A percentile compares a stretch with the other conserved stretches of the same genome.
phyloP scores from a whole-genome alignment of 2,888 invertebrate species.

The Falcaria lacertinaria region DNA sequence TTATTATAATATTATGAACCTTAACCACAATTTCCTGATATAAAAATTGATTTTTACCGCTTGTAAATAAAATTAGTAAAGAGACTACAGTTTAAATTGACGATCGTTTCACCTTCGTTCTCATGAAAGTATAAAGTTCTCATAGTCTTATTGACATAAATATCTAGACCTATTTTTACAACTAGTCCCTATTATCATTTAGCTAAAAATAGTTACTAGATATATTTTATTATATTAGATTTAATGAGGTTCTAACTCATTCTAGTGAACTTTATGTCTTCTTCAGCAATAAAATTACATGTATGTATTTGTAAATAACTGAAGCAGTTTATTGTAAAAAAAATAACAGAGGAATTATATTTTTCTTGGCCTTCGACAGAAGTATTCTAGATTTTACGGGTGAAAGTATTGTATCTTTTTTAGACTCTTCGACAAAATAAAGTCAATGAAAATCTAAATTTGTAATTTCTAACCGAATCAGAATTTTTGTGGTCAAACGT shows the following conservation, averaged over 20 bases:
- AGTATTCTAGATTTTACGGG: conserved; percentile 52
- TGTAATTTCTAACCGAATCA: neutral
- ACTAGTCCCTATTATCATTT: conserved; percentile 72
- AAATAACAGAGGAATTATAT: conserved; percentile 67
- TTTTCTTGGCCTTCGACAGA: conserved; percentile 68
- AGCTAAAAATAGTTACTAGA: conserved; percentile 62
- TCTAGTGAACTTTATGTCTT: conserved; percentile 63
- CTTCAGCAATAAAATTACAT: conserved; percentile 72
- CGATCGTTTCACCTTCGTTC: conserved; percentile 29
- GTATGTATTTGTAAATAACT: conserved; percentile 73
- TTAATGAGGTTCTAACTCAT: conserved; percentile 49
- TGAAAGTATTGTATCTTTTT: conserved; percentile 24
- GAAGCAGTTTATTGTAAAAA: conserved; percentile 66
- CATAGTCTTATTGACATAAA: conserved; percentile 43
- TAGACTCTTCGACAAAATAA: conserved; percentile 11
- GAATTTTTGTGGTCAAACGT: conserved; percentile 13
- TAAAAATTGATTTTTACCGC: conserved; percentile 53
- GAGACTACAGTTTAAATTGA: conserved; percentile 14
- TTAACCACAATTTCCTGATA: conserved; percentile 60
- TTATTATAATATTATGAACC: conserved; percentile 41
- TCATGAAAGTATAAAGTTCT: conserved; percentile 12
- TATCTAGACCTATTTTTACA: conserved; percentile 70
- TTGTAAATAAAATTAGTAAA: conserved; percentile 59
- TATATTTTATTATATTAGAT: conserved; percentile 59
- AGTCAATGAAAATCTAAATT: too few relatives aligned